Conservation (phyloP, 2,113 vertebrate species). For the Oenanthe oenanthe region DNA sequence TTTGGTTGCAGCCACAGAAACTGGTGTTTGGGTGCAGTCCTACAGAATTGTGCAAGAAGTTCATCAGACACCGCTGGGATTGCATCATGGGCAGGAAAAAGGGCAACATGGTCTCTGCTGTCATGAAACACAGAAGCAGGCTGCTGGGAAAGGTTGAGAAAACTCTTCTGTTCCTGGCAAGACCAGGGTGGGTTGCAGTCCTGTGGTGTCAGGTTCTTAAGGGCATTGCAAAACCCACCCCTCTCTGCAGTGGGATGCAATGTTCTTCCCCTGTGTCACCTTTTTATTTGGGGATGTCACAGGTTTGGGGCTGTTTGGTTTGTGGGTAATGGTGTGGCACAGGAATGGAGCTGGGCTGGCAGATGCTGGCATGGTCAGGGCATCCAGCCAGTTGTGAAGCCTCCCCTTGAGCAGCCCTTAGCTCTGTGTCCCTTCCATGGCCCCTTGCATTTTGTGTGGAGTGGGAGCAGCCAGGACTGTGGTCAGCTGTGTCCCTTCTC, state of each 20-base stretch:
- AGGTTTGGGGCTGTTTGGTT: not conserved
- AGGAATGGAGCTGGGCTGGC: not conserved
- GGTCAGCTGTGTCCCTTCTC: not conserved
- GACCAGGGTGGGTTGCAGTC: not conserved
- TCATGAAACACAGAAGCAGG: not conserved
- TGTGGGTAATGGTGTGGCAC: not conserved
- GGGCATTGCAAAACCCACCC: not conserved
- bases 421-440: fast-evolving
- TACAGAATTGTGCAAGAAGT: not conserved
- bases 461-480: not conserved
- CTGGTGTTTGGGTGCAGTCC: not conserved
- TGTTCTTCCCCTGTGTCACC: not conserved
- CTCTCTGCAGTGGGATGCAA: fast-evolving
- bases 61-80: not conserved
- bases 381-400: not conserved
- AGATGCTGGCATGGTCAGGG: not conserved
- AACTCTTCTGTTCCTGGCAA: not conserved
- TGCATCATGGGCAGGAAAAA: not conserved
- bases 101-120: not conserved
- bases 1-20: not conserved
- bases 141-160: constrained; percentile 2
- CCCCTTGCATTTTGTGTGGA: not conserved
- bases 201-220: not conserved
- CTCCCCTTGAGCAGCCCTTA: not conserved
- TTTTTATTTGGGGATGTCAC: not conserved